These are phyloP conservation scores for Barypeithes pellucidus DNA, from an alignment of 2,888 invertebrate genomes.

Conservation along the genomic window DNA sequence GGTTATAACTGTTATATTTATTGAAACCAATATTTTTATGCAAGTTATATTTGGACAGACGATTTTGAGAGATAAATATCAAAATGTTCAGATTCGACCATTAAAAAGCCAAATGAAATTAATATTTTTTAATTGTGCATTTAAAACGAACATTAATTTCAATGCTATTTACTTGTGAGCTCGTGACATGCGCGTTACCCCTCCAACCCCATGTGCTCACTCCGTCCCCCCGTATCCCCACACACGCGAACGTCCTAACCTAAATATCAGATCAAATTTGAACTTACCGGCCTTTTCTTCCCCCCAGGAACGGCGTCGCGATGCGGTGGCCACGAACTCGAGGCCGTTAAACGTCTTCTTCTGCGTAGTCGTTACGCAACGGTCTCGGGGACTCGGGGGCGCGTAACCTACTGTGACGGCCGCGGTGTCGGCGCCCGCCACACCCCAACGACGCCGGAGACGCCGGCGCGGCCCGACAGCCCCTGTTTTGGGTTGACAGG, in stretches of 20 bases:
- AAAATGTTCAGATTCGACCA: no score
- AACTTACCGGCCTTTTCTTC: conserved; percentile 41
- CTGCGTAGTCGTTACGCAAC: conserved; percentile 55
- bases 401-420: conserved; percentile 68
- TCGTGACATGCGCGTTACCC: conserved; percentile 27
- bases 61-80: no score
- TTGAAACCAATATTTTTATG: no score
- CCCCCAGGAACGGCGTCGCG: conserved; percentile 8
- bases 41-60: no score
- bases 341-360: conserved; percentile 40
- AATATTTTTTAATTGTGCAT: no score
- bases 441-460: conserved; percentile 67
- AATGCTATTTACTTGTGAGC: background rate
- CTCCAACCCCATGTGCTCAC: conserved; percentile 34
- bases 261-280: conserved; percentile 24
- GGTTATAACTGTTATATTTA: no score
- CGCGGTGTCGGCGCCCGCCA: conserved; percentile 68
- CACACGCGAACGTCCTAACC: conserved; percentile 25
- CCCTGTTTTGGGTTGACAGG: conserved; percentile 48
- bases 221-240: background rate
- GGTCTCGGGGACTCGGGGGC: conserved; percentile 60
- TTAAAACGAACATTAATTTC: background rate
- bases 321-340: conserved; percentile 34
- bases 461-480: conserved; percentile 66
- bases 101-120: no score